Conservation (phyloP, 2,797 vertebrate species). For the Gallinago nigripennis region DNA sequence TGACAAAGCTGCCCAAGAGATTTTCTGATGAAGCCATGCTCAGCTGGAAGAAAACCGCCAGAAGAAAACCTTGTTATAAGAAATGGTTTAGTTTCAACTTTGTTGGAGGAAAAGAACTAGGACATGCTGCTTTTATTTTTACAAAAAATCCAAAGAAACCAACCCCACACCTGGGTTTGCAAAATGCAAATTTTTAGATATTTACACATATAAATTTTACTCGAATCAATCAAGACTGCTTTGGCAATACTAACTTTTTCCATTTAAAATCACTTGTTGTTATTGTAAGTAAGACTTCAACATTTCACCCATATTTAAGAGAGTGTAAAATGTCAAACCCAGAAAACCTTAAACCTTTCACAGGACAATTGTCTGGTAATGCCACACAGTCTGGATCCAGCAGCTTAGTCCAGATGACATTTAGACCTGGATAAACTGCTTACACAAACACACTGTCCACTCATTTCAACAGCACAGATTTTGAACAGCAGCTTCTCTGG, state of each 20-base stretch:
- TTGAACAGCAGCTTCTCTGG: not conserved
- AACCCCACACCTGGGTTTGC: not conserved
- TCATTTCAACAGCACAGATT: not conserved
- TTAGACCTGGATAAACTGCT: not conserved
- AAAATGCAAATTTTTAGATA: not conserved
- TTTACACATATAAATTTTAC: not conserved
- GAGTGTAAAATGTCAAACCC: not conserved
- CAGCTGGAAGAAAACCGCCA: not conserved
- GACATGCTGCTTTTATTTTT: not conserved
- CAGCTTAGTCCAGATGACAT: not conserved
- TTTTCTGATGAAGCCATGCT: not conserved
- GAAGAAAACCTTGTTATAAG: not conserved
- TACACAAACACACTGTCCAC: not conserved
- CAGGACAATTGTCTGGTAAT: not conserved
- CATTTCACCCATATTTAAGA: not conserved
- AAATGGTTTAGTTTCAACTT: not conserved
- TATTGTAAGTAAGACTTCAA: not conserved
- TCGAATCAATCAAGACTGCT: not conserved
- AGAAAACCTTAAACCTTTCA: constrained; percentile 29
- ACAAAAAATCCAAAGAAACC: not conserved
- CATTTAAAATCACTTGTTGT: not conserved
- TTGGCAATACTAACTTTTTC: not conserved
- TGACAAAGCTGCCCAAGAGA: not conserved
- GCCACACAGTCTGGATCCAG: not conserved
- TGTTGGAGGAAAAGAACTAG: not conserved